Evolutionary conservation across 1,140 invertebrate species (phyloP).

Genomic region (Drosophila nikananu): DNA sequence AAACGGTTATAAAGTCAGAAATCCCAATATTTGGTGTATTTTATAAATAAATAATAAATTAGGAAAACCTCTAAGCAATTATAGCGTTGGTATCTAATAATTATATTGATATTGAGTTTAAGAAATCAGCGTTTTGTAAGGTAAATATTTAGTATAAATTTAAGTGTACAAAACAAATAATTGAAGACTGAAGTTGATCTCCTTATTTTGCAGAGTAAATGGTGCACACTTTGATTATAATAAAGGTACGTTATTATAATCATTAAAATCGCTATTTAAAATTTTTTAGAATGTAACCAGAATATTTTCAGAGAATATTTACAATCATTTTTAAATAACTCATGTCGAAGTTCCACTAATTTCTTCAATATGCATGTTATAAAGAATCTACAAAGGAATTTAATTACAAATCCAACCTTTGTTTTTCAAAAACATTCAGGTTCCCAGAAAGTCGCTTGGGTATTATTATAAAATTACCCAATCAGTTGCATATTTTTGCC

Average conservation of each 20-base stretch:
- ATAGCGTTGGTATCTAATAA: too few relatives aligned
- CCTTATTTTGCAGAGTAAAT: background rate
- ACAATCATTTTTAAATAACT: background rate
- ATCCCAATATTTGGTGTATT: background rate
- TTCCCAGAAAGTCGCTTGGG: background rate
- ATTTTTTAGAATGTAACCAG: background rate
- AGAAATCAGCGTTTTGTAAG: too few relatives aligned
- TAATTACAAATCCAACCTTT: background rate
- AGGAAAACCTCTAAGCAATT: too few relatives aligned
- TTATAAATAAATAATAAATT: too few relatives aligned
- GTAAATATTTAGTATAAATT: background rate
- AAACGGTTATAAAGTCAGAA: background rate
- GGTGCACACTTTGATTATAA: background rate
- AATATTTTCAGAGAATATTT: too few relatives aligned
- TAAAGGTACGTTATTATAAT: background rate
- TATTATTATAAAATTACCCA: slow-evolving; percentile 1
- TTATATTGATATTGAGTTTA: too few relatives aligned
- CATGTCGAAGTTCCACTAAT: background rate
- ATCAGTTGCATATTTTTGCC: slow-evolving; percentile 12
- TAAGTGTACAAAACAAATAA: too few relatives aligned
- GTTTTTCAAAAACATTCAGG: too few relatives aligned
- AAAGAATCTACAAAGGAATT: too few relatives aligned
- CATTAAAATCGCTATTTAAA: background rate
- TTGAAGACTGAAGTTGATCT: too few relatives aligned
- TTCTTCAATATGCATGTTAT: background rate